Evolutionary conservation across 92 coral and sea anemone genomes (phyloP).

Genomic region (Isaurus tuberculatus): DNA sequence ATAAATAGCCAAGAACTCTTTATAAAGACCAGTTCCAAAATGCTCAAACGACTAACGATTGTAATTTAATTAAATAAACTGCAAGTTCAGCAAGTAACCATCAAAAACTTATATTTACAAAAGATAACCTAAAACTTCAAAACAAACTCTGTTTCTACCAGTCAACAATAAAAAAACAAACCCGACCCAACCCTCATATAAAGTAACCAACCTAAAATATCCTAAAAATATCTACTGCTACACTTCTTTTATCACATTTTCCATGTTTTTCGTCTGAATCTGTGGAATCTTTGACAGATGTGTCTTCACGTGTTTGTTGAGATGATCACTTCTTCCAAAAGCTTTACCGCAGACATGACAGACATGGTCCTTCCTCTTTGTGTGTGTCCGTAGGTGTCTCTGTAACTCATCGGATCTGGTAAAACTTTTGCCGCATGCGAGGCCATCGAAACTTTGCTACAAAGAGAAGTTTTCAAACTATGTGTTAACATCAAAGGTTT

Average conservation of each 20-base stretch:
- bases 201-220: no score
- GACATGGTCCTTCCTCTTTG: constrained; percentile 80
- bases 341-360: constrained; percentile 81
- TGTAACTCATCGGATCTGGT: constrained; percentile 92
- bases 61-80: no score
- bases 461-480: not conserved
- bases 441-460: constrained; percentile 57
- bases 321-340: constrained; percentile 92
- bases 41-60: no score
- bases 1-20: no score
- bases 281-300: constrained; percentile 65
- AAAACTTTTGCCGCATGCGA: constrained; percentile 82
- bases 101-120: no score
- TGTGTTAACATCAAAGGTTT: no score
- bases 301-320: constrained; percentile 81
- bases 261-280: constrained; percentile 30
- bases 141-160: no score
- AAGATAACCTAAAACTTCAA: no score
- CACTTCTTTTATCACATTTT: not conserved
- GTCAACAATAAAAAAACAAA: no score
- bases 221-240: not conserved
- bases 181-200: no score
- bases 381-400: constrained; percentile 85
- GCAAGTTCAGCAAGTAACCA: no score
- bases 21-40: no score